These are phyloP conservation scores for Eleutherodactylus coqui DNA, from an alignment of 2,797 vertebrate genomes.

Conservation along the genomic window DNA sequence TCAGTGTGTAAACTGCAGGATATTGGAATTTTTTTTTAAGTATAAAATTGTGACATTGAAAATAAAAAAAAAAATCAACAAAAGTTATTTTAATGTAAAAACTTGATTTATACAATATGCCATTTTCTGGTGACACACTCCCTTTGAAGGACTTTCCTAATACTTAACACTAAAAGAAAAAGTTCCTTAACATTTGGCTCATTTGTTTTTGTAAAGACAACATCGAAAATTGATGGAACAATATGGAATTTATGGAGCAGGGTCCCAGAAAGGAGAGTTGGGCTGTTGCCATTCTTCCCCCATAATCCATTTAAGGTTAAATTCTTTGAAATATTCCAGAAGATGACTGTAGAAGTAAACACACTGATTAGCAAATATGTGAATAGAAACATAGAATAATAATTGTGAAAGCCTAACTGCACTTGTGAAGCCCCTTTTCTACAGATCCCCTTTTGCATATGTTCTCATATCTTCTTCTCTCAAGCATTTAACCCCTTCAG, in stretches of 20 bases:
- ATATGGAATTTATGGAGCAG: slow-evolving; percentile 49
- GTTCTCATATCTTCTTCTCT: neutral
- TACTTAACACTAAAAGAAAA: neutral
- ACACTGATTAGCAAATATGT: neutral
- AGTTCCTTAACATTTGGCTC: neutral
- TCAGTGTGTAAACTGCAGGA: no score
- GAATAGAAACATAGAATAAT: neutral
- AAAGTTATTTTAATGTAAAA: no score
- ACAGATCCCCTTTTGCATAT: neutral
- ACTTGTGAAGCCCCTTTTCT: neutral
- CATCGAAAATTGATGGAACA: slow-evolving; percentile 15
- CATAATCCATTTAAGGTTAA: slow-evolving; percentile 79
- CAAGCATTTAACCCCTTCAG: no score
- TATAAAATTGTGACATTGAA: no score
- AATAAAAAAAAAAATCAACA: no score
- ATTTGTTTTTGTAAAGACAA: slow-evolving; percentile 19
- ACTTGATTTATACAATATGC: no score
- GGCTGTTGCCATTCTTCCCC: slow-evolving; percentile 79
- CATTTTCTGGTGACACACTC: no score
- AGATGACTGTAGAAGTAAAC: slow-evolving; percentile 68
- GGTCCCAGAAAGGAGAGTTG: slow-evolving; percentile 74
- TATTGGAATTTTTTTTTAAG: no score
- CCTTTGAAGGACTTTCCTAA: neutral
- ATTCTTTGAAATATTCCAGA: slow-evolving; percentile 79
- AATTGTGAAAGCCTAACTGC: neutral